A percentile compares a stretch with the other conserved stretches of the same genome.
Evolutionary conservation across 2,888 invertebrate species (phyloP).

Genomic region (Podotricha telesiphe): DNA sequence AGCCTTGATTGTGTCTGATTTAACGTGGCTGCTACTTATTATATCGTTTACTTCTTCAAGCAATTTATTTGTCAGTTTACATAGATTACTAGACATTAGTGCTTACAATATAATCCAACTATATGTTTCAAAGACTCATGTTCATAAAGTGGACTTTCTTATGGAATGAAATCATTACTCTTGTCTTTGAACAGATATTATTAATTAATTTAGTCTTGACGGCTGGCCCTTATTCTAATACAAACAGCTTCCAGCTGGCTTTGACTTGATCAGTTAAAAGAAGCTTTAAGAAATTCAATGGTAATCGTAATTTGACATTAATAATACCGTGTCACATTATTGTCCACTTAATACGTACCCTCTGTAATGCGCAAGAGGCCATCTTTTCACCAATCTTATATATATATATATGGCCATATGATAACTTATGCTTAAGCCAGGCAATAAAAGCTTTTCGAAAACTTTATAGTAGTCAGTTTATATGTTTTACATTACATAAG

Average conservation of each 20-base stretch:
- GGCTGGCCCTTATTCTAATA: not conserved
- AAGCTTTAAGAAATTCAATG: too few species aligned
- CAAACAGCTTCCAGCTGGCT: not conserved
- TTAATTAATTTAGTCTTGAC: not conserved
- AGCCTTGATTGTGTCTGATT: constrained; percentile 34
- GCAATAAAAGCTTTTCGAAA: not conserved
- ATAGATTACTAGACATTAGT: constrained; percentile 21
- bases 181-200: not conserved
- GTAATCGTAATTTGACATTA: constrained; percentile 10
- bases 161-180: constrained; percentile 7
- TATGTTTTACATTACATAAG: not conserved
- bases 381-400: not conserved
- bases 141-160: constrained; percentile 14
- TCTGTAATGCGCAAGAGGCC: not conserved
- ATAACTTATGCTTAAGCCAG: too few species aligned
- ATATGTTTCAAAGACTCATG: constrained; percentile 12
- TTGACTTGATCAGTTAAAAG: not conserved
- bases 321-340: constrained; percentile 1
- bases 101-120: constrained; percentile 22
- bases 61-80: constrained; percentile 26
- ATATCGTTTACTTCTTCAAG: constrained; percentile 19
- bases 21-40: constrained; percentile 26
- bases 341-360: not conserved
- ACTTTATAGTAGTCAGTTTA: not conserved
- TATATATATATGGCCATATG: too few species aligned